Percentiles rank a stretch among this genome's conserved stretches.
Conservation (phyloP, 2,113 vertebrate genomes). For the Enhydra lutris region DNA sequence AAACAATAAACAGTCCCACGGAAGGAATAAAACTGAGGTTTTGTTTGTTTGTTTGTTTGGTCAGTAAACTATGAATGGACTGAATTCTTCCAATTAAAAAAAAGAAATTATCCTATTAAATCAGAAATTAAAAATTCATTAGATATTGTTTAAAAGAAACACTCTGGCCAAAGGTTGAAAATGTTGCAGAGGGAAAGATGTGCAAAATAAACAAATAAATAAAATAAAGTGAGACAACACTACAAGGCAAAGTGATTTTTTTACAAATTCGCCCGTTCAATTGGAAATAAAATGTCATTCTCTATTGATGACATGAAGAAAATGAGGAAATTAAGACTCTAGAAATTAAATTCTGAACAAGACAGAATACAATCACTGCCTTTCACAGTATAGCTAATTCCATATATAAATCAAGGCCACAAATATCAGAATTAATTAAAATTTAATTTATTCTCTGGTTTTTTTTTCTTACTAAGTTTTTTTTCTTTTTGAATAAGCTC, state of each 20-base stretch:
- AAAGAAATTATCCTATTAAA: not conserved
- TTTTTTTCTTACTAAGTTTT: not conserved
- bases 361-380: not conserved
- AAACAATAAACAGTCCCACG: not conserved
- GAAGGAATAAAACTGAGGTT: not conserved
- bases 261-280: not conserved
- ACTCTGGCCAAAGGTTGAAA: not conserved
- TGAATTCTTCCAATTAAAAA: not conserved
- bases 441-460: not conserved
- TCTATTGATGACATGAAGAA: not conserved
- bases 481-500: not conserved
- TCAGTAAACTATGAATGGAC: not conserved
- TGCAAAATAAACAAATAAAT: not conserved
- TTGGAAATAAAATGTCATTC: not conserved
- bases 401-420: not conserved
- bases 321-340: not conserved
- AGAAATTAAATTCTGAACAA: not conserved
- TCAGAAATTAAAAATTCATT: not conserved
- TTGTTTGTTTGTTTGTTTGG: not conserved
- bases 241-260: not conserved
- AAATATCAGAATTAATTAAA: not conserved
- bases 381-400: not conserved
- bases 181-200: not conserved
- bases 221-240: not conserved
- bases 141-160: not conserved